Evolutionary conservation across 2,888 invertebrate species (phyloP).

Genomic region (Euzophera pinguis): DNA sequence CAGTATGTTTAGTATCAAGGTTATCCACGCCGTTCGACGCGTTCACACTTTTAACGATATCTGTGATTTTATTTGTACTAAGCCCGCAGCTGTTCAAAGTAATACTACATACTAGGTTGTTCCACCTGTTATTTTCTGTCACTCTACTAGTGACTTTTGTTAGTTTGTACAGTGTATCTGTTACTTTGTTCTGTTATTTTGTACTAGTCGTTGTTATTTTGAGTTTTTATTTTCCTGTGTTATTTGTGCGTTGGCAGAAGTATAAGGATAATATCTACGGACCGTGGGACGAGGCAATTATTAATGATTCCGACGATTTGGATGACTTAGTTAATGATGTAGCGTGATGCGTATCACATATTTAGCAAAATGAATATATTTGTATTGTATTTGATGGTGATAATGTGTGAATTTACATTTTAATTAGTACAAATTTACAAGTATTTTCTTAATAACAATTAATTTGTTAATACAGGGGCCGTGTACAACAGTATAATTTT

Average conservation of each 20-base stretch:
- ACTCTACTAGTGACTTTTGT: constrained; percentile 73
- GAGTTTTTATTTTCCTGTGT: constrained; percentile 85
- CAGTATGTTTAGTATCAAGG: constrained; percentile 96
- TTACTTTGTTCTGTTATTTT: constrained; percentile 81
- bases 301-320: constrained; percentile 81
- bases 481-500: too few relatives aligned
- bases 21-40: constrained; percentile 92
- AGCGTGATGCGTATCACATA: constrained; percentile 14
- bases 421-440: too few relatives aligned
- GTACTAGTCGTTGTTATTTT: constrained; percentile 81
- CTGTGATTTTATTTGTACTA: constrained; percentile 93
- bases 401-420: too few relatives aligned
- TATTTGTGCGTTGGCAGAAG: constrained; percentile 87
- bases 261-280: constrained; percentile 96
- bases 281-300: constrained; percentile 98
- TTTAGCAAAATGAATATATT: too few relatives aligned
- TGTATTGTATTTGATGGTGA: too few relatives aligned
- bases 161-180: constrained; percentile 78
- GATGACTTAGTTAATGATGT: constrained; percentile 47
- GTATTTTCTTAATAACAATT: too few relatives aligned
- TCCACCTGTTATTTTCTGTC: constrained; percentile 71
- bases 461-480: too few relatives aligned
- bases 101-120: constrained; percentile 77
- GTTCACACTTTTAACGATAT: constrained; percentile 92
- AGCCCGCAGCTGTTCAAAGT: constrained; percentile 88